A percentile compares a stretch with the other conserved stretches of the same genome.
Conservation (phyloP, 2,113 vertebrate genomes). For the Pteruthius melanotis region DNA sequence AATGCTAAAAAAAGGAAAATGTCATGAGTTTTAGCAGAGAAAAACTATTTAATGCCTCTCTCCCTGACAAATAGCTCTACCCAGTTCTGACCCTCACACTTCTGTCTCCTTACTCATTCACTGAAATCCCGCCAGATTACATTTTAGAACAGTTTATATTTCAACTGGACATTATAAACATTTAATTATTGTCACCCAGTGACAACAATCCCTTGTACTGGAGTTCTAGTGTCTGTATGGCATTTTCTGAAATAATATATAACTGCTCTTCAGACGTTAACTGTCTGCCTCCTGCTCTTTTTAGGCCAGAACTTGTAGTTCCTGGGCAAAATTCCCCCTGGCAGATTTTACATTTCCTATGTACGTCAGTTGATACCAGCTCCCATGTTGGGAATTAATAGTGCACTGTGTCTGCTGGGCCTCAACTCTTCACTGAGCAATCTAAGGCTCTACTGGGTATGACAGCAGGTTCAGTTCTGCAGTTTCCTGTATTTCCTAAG, state of each 20-base stretch:
- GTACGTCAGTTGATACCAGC: not conserved
- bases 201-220: not conserved
- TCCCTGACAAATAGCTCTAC: not conserved
- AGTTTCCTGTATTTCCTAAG: not conserved
- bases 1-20: not conserved
- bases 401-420: not conserved
- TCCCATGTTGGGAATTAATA: not conserved
- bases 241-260: not conserved
- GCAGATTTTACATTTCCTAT: not conserved
- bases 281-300: not conserved
- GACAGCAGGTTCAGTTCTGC: not conserved
- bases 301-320: not conserved
- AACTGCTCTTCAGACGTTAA: not conserved
- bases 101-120: not conserved
- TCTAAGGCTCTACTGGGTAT: not conserved
- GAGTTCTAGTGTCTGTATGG: not conserved
- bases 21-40: not conserved
- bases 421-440: not conserved
- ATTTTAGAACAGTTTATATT: not conserved
- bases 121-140: not conserved
- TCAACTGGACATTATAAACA: not conserved
- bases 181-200: not conserved
- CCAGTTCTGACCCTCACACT: not conserved
- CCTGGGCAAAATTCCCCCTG: not conserved
- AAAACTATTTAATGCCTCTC: not conserved